Conservation (phyloP, 2,888 invertebrate species). For the Eupithecia centaureata region DNA sequence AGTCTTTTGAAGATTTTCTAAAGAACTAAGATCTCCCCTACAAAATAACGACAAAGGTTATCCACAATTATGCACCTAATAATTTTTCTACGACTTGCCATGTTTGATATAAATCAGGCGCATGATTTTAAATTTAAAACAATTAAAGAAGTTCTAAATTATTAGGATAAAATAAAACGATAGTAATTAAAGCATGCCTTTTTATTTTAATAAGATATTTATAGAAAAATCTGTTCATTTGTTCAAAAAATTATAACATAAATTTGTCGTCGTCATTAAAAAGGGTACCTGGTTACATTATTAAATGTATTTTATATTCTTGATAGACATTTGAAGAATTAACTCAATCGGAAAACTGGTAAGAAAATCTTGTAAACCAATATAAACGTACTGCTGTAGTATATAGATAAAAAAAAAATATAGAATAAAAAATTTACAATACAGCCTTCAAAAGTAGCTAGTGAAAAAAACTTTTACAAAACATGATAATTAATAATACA, state of each 20-base stretch:
- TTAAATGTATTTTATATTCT: no score
- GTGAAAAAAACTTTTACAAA: not conserved
- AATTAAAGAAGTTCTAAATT: not conserved
- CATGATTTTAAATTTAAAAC: no score
- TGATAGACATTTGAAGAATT: not conserved
- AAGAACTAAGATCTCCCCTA: slow-evolving; percentile 18
- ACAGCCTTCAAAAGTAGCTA: not conserved
- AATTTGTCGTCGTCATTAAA: not conserved
- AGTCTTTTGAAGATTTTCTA: slow-evolving; percentile 68
- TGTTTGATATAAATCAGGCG: not conserved
- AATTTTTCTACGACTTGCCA: not conserved
- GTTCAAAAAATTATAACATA: not conserved
- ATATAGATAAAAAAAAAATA: not conserved
- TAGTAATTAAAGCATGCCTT: not conserved
- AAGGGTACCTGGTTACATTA: no score
- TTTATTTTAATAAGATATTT: not conserved
- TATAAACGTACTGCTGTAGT: not conserved
- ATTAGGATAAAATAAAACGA: not conserved
- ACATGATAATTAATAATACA: not conserved
- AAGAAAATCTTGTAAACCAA: not conserved
- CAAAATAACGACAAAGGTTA: not conserved
- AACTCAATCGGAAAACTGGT: not conserved
- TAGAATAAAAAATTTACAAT: not conserved
- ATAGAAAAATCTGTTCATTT: not conserved
- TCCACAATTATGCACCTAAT: no score